Evolutionary conservation across 2,113 vertebrate genomes (phyloP), one percentile per base, ranked within the genome.

Genomic region (Pseudorhombus dupliciocellatus): DNA sequence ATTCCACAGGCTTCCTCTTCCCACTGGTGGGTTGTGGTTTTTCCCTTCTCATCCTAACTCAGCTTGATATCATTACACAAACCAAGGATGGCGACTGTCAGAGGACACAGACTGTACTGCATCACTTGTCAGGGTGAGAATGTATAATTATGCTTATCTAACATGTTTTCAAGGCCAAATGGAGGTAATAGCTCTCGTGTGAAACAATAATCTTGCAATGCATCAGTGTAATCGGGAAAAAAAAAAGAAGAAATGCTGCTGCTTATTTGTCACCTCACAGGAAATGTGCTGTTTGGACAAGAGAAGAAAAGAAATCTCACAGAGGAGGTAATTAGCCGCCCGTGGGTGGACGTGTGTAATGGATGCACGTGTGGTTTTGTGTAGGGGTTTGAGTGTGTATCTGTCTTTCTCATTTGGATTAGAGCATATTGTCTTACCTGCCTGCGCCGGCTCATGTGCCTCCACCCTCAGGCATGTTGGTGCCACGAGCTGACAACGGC

Each of bases 1-100:
- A 86, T 84, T 87, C 85, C 77, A 73, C 79, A 76, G 73, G 65
- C 75, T 83, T 80, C 84, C 68, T 26, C 31, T 37, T 86, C 83
- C 86, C 55, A 80, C 80, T 79, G 77, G 70, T 82, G 77, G 78
- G 86, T 80, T 82, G 55, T 60, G 46, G 73, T 46, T 26, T 51
- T 56, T 21, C 24, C n/a, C 4, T n/a, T 50, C 44, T 57, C 64
- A 66, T 77, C 26, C 68, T 42, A 70, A 62, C 81, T 64, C 63
- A 1, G 50, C 79, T 67, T 77, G 74, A 80, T 77, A 71, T 78
- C 69, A 64, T 72, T 73, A 74, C 60, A 74, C 62, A 72, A 40
- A 46, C 75, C n/a, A 70, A 64, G 71, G 73, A 65, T 56, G 53
- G 25, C 42, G 53, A 54, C 66, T 75, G 73, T 81, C 84, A 70